These are phyloP conservation scores for Lepidocyrtinus sp. DNA, from an alignment of 2,888 invertebrate genomes.

Conservation along the genomic window DNA sequence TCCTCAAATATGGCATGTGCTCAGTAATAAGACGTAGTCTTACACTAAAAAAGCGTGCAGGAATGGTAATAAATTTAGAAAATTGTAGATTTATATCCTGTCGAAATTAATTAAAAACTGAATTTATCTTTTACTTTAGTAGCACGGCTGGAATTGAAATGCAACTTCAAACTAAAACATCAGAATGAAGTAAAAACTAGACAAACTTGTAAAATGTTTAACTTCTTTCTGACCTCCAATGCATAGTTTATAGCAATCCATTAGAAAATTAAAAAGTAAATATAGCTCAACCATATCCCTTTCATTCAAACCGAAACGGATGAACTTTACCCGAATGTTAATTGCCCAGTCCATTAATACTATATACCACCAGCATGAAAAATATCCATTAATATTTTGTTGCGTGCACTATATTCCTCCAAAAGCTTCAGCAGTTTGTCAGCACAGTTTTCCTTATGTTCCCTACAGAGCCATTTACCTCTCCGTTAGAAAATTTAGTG, in stretches of 20 bases:
- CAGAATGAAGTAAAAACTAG: no score
- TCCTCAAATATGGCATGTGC: no score
- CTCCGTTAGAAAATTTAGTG: not conserved
- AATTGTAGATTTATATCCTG: no score
- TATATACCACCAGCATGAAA: slow-evolving; percentile 26
- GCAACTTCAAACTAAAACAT: no score
- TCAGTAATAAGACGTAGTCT: no score
- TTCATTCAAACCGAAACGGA: not conserved
- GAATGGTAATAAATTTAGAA: no score
- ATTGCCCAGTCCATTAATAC: slow-evolving; percentile 22
- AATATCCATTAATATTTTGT: slow-evolving; percentile 29
- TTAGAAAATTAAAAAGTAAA: slow-evolving; percentile 4
- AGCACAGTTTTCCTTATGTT: slow-evolving; percentile 7
- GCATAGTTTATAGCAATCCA: not conserved
- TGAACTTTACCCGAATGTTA: slow-evolving; percentile 2
- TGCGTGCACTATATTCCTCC: slow-evolving; percentile 21
- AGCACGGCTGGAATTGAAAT: no score
- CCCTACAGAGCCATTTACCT: not conserved
- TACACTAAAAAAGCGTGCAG: no score
- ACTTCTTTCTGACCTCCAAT: not conserved
- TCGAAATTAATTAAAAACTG: no score
- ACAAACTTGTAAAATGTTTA: no score
- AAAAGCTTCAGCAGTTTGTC: slow-evolving; percentile 29
- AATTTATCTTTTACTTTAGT: no score
- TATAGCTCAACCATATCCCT: not conserved